Evolutionary conservation across 2,113 vertebrate genomes (phyloP), one percentile per base, ranked within the genome.

Genomic region (Cyrtonyx montezumae): DNA sequence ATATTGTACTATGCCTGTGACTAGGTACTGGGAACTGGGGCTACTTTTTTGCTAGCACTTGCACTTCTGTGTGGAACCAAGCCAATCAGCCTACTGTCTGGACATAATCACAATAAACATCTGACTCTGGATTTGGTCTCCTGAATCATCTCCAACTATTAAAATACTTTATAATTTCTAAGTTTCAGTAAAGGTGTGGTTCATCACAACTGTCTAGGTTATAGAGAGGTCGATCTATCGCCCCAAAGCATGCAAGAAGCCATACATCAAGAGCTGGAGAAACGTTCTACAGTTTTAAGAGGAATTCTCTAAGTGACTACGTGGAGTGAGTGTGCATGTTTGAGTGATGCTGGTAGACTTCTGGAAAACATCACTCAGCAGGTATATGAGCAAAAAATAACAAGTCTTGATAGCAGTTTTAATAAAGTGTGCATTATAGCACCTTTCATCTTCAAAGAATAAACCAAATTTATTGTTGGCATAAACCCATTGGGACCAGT

Each of bases 381-480:
- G 69, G 61, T 94, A 80, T 65, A 91, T 53, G 66, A 90, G 56
- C 68, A 93, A 94, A 95, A 95, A 94, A 93, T 92, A 94, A 89
- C 91, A 92, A 40, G 48, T 40, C 69, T 94, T 94, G 91, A 88
- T 83, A 75, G 79, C 61, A 53, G 37, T 32, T 88, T 94, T 94
- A 95, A 88, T 95, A 76, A 95, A 94, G 76, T 94, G 51, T n/a
- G 56, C 4, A 20, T 91, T 83, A 80, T 56, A 83, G 55, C 59
- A 80, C 56, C 73, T 96, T 96, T 96, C 81, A 86, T 94, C 93
- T 96, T 96, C 94, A 94, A 94, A 94, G 90, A 91, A 75, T 18
- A 61, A 84, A 83, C 30, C 18, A 70, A 96, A 91, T 92, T 92
- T 94, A 90, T 87, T 90, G 73, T 86, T 85, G 40, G 20, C 67